Evolutionary conservation across 2,797 vertebrate species (phyloP).

Genomic region (Notolepis coatsorum): DNA sequence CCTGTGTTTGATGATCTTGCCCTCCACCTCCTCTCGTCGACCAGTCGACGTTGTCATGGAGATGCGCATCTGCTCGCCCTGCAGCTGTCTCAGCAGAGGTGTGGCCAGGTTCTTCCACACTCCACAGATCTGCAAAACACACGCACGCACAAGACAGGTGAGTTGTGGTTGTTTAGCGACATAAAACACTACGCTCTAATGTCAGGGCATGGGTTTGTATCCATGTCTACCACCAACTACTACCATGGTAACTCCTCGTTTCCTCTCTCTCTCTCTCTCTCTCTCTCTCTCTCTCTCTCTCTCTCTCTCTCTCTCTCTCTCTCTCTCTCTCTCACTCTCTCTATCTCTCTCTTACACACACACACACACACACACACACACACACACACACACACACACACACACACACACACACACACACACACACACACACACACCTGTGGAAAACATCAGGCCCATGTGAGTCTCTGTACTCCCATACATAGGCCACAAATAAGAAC

Average conservation of each 20-base stretch:
- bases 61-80: constrained; percentile 89
- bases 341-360: constrained; percentile 1
- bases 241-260: too few species aligned
- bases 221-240: too few species aligned
- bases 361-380: constrained; percentile 25
- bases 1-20: constrained; percentile 92
- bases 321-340: not conserved
- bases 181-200: too few species aligned
- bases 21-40: constrained; percentile 87
- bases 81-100: constrained; percentile 86
- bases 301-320: too few species aligned
- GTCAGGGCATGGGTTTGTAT: too few species aligned
- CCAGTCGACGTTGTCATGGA: constrained; percentile 78
- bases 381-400: constrained; percentile 11
- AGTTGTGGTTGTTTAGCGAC: not conserved
- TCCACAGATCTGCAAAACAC: constrained; percentile 87
- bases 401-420: constrained; percentile 16
- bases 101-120: constrained; percentile 94
- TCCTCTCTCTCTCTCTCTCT: too few species aligned
- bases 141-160: not conserved
- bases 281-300: too few species aligned
- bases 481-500: constrained; percentile 21
- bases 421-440: constrained; percentile 46
- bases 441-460: constrained; percentile 33
- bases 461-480: constrained; percentile 19